Evolutionary conservation across 2,888 invertebrate genomes (phyloP).

Genomic region (Ernsta delagoae): DNA sequence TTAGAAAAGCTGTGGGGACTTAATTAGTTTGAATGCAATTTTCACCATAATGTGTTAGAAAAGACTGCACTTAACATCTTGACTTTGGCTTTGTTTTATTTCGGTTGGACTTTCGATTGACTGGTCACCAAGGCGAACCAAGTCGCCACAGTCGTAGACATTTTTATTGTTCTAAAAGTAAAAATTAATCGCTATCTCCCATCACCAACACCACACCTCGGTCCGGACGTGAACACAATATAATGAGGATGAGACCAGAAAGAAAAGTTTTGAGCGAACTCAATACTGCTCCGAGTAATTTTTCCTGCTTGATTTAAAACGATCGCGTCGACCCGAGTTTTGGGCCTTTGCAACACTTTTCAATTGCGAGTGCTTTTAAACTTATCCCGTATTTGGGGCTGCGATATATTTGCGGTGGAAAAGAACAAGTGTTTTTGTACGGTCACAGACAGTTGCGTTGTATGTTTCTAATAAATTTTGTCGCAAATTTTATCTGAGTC

Average conservation of each 20-base stretch:
- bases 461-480: background rate
- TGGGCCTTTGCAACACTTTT: constrained; percentile 55
- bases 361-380: constrained; percentile 48
- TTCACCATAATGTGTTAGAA: too few species aligned
- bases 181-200: background rate
- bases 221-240: constrained; percentile 78
- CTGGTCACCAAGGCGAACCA: too few species aligned
- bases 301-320: constrained; percentile 78
- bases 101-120: too few species aligned
- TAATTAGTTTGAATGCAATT: too few species aligned
- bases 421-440: background rate
- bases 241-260: constrained; percentile 71
- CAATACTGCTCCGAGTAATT: constrained; percentile 77
- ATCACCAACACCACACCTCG: constrained; percentile 27
- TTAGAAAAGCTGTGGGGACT: too few species aligned
- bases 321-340: constrained; percentile 67
- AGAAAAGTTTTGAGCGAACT: constrained; percentile 73
- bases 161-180: too few species aligned
- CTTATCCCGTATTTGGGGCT: constrained; percentile 18
- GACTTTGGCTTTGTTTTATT: too few species aligned
- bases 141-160: too few species aligned
- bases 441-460: background rate
- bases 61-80: too few species aligned
- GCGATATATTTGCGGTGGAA: constrained; percentile 16
- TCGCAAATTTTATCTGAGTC: background rate